Evolutionary conservation across 2,797 vertebrate species (phyloP).

Genomic region (Oreochromis grahami): DNA sequence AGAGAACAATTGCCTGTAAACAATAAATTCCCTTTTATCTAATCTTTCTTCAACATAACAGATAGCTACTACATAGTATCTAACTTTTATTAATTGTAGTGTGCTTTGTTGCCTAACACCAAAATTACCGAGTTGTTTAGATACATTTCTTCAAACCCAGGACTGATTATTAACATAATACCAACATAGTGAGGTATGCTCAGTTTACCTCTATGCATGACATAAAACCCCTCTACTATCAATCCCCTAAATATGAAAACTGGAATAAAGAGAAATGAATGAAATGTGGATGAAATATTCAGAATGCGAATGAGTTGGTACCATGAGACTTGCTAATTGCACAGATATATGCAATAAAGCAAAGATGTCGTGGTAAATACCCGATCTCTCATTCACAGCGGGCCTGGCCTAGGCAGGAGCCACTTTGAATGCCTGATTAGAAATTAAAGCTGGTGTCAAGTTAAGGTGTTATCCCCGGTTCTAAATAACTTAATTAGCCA

Average conservation of each 20-base stretch:
- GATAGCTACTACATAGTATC: background rate
- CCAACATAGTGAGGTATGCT: background rate
- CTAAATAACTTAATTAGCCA: slow-evolving; percentile 58
- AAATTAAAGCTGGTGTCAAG: slow-evolving; percentile 70
- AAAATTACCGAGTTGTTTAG: background rate
- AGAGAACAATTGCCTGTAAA: background rate
- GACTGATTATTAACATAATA: background rate
- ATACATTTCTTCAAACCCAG: background rate
- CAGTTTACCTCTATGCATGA: background rate
- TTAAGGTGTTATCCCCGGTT: slow-evolving; percentile 61
- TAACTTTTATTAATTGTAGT: background rate
- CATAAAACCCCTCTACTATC: slow-evolving; percentile 6
- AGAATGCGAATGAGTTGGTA: slow-evolving; percentile 43
- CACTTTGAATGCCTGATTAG: slow-evolving; percentile 70
- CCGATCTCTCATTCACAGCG: slow-evolving; percentile 62
- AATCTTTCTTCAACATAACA: background rate
- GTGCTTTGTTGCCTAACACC: background rate
- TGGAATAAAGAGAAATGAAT: slow-evolving; percentile 35
- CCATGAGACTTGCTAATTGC: slow-evolving; percentile 67
- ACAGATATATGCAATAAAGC: slow-evolving; percentile 69
- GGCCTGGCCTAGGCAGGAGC: slow-evolving; percentile 16
- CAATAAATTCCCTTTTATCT: background rate
- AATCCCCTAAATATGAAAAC: slow-evolving; percentile 16
- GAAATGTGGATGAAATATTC: slow-evolving; percentile 56
- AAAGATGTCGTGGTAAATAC: slow-evolving; percentile 67